These are phyloP conservation scores for Calidris pygmaea DNA, from an alignment of 2,113 vertebrate genomes.

Conservation along the genomic window DNA sequence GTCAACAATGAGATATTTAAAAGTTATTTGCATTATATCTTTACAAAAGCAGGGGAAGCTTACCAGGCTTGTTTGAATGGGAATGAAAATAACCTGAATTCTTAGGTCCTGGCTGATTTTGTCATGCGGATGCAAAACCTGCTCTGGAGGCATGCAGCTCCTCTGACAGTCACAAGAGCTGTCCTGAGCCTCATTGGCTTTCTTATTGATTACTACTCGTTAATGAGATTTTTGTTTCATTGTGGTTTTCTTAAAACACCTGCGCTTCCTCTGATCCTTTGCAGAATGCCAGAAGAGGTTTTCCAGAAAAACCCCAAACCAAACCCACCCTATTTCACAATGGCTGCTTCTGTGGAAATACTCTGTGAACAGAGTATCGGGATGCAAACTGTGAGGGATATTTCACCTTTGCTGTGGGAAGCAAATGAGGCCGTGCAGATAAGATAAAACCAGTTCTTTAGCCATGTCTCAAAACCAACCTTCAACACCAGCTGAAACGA, in stretches of 20 bases:
- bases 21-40: neutral
- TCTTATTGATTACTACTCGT: neutral
- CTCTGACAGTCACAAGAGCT: neutral
- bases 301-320: neutral
- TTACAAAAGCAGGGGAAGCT: neutral
- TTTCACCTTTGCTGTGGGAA: neutral
- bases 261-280: neutral
- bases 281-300: neutral
- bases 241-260: neutral
- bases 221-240: neutral
- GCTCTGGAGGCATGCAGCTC: neutral
- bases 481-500: neutral
- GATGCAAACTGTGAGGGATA: neutral
- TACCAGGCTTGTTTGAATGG: neutral
- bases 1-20: neutral
- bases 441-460: neutral
- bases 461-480: neutral
- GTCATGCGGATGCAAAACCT: neutral
- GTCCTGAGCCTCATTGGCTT: neutral
- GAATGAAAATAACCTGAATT: neutral
- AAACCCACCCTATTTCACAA: neutral
- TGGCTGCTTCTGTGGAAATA: neutral
- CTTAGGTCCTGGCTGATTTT: neutral
- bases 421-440: neutral
- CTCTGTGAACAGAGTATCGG: neutral